These are phyloP conservation scores for Rhyacophila evoluta DNA, from an alignment of 2,888 invertebrate genomes.

Conservation along the genomic window DNA sequence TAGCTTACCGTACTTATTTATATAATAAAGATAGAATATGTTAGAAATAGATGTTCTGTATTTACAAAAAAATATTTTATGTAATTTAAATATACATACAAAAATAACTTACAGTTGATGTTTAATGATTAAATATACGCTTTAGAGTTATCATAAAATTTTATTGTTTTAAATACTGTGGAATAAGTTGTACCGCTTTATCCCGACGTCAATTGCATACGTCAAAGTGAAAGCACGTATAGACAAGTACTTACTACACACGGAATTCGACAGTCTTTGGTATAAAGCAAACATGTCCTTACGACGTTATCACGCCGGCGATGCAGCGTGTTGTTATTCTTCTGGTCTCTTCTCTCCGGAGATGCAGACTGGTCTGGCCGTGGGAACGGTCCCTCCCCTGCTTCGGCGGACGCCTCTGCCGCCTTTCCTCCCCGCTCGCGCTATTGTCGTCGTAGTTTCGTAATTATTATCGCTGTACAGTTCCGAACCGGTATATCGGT, in stretches of 20 bases:
- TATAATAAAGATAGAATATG: too few species aligned
- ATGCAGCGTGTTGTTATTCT: not conserved
- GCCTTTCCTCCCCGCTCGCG: slow-evolving; percentile 27
- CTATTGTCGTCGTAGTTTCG: slow-evolving; percentile 33
- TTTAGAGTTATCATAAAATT: too few species aligned
- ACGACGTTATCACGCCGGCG: not conserved
- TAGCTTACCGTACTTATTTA: too few species aligned
- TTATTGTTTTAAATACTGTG: too few species aligned
- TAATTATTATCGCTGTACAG: slow-evolving; percentile 41
- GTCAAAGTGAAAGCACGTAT: not conserved
- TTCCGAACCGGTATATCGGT: slow-evolving; percentile 40
- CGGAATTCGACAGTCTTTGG: not conserved
- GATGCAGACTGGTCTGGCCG: not conserved
- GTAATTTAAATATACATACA: too few species aligned
- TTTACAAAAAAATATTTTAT: too few species aligned
- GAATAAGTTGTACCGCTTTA: too few species aligned
- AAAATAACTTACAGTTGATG: too few species aligned
- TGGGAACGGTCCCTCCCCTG: not conserved
- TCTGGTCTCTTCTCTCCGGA: not conserved
- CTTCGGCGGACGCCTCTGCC: not conserved
- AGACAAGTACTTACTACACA: not conserved
- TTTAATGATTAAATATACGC: too few species aligned
- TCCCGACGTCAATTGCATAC: too few species aligned
- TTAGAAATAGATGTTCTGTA: too few species aligned
- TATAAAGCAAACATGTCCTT: not conserved